Conservation (phyloP, 2,888 invertebrate genomes). For the Ctena decussata region DNA sequence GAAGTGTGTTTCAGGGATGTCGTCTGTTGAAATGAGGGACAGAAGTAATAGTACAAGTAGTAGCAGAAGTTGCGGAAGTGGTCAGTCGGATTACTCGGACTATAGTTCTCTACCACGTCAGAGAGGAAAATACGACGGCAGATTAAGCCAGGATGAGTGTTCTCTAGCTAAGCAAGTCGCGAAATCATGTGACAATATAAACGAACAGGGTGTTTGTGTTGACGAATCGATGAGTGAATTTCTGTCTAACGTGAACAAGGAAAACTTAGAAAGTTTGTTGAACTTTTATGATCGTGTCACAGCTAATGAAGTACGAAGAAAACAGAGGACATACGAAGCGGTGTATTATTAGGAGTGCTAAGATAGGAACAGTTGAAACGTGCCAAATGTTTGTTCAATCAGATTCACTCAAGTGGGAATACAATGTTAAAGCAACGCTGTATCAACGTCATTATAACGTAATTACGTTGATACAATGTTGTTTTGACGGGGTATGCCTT, state of each 20-base stretch:
- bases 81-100: background rate
- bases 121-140: background rate
- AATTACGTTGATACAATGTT: too few species aligned
- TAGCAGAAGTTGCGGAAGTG: background rate
- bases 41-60: background rate
- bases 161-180: conserved; percentile 21
- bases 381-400: background rate
- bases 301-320: conserved; percentile 24
- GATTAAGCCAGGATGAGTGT: background rate
- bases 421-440: too few species aligned
- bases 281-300: conserved; percentile 59
- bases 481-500: too few species aligned
- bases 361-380: background rate
- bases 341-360: conserved; percentile 29
- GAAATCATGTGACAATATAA: conserved; percentile 29
- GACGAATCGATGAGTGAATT: conserved; percentile 65
- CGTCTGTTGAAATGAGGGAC: background rate
- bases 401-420: too few species aligned
- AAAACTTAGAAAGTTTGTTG: conserved; percentile 56
- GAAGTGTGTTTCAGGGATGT: background rate
- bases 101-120: conserved; percentile 4
- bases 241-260: conserved; percentile 47
- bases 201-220: conserved; percentile 38
- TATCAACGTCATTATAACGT: too few species aligned
- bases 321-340: conserved; percentile 49